Evolutionary conservation across 2,888 invertebrate genomes (phyloP).

Genomic region (Empis stercorea): DNA sequence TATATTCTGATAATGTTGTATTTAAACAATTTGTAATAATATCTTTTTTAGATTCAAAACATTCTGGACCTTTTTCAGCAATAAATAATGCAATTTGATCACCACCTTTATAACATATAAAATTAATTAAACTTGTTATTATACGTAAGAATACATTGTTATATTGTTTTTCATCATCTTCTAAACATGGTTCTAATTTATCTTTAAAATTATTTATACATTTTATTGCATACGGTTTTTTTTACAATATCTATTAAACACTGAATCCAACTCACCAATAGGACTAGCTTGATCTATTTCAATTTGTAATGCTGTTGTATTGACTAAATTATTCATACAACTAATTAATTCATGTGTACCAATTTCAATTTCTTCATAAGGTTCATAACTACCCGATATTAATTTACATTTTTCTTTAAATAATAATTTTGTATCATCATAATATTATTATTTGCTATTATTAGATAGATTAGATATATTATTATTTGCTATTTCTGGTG

Average conservation of each 20-base stretch:
- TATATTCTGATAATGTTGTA: conserved; percentile 41
- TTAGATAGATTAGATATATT: no score
- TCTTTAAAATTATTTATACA: conserved; percentile 48
- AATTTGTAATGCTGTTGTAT: conserved; percentile 42
- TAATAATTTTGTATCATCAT: conserved; percentile 41
- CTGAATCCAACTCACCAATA: conserved; percentile 50
- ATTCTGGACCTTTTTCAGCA: conserved; percentile 68
- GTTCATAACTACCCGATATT: conserved; percentile 45
- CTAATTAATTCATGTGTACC: conserved; percentile 30
- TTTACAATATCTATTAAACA: conserved; percentile 64
- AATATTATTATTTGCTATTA: no score
- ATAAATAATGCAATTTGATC: conserved; percentile 73
- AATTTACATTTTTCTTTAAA: conserved; percentile 53
- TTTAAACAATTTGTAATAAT: conserved; percentile 52
- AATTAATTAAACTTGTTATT: conserved; percentile 54
- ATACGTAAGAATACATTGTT: conserved; percentile 51
- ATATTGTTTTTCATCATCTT: conserved; percentile 45
- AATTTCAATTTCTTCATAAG: conserved; percentile 42
- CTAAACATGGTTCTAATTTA: conserved; percentile 49
- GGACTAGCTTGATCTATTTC: conserved; percentile 61
- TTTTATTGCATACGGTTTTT: conserved; percentile 29
- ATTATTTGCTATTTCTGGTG: background rate
- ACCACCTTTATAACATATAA: conserved; percentile 67
- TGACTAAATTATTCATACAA: conserved; percentile 47
- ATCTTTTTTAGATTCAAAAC: conserved; percentile 47